Conservation (phyloP, 2,797 vertebrate species). For the Petrocephalus sullivani region DNA sequence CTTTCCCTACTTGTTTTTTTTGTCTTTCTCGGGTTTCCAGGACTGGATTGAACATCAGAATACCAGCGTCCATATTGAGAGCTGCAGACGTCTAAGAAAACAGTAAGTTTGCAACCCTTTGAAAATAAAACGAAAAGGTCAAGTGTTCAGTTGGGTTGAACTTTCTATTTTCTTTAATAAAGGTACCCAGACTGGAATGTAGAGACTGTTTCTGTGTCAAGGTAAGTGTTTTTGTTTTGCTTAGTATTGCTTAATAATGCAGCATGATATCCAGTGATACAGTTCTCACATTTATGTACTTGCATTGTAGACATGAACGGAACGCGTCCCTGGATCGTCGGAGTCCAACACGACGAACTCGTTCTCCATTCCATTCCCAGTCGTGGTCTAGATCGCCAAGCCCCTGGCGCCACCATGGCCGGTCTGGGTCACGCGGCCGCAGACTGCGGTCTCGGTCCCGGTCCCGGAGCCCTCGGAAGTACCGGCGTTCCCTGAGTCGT, state of each 20-base stretch:
- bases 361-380: constrained; percentile 38
- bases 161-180: constrained; percentile 13
- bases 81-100: constrained; percentile 71
- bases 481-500: constrained; percentile 46
- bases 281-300: neutral
- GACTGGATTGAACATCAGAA: constrained; percentile 90
- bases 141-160: neutral
- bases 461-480: constrained; percentile 39
- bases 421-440: constrained; percentile 53
- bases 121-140: neutral
- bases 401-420: constrained; percentile 55
- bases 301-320: constrained; percentile 29
- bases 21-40: constrained; percentile 54
- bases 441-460: constrained; percentile 39
- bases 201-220: constrained; percentile 58
- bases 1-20: constrained; percentile 18
- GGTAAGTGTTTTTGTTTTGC: constrained; percentile 53
- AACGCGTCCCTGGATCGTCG: constrained; percentile 27
- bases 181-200: constrained; percentile 87
- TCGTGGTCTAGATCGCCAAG: constrained; percentile 55
- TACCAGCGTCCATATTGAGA: constrained; percentile 73
- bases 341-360: constrained; percentile 51
- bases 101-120: constrained; percentile 62
- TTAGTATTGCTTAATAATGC: neutral
- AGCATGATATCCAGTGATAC: neutral